Percentiles rank a stretch among this genome's conserved stretches.
These are phyloP conservation scores for Lipophrys pholis DNA, from an alignment of 2,113 vertebrate species.

Conservation along the genomic window DNA sequence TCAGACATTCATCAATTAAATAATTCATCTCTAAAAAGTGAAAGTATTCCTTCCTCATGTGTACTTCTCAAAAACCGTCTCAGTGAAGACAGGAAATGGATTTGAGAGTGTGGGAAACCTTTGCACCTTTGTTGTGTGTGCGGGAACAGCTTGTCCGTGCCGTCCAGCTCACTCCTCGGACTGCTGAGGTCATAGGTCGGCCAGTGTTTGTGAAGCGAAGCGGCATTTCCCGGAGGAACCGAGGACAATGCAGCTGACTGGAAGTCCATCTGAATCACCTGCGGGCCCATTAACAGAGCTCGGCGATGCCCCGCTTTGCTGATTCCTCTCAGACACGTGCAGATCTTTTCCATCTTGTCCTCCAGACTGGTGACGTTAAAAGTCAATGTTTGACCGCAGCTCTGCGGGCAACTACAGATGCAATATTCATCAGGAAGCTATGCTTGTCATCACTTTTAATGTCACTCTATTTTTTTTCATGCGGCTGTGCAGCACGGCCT, in stretches of 20 bases:
- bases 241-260: constrained; percentile 16
- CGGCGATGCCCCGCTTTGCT: neutral
- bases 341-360: neutral
- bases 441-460: too few relatives aligned
- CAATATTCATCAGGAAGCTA: neutral
- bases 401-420: neutral
- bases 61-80: too few relatives aligned
- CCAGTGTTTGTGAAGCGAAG: constrained; percentile 39
- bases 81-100: too few relatives aligned
- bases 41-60: too few relatives aligned
- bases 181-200: constrained; percentile 56
- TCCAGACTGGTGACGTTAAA: too few relatives aligned
- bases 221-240: constrained; percentile 40
- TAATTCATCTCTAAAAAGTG: too few relatives aligned
- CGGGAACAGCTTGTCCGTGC: constrained; percentile 17
- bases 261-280: constrained; percentile 45
- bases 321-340: neutral
- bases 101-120: too few relatives aligned
- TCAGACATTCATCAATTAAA: too few relatives aligned
- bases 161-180: neutral
- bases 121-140: neutral
- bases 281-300: neutral
- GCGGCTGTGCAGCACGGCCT: neutral
- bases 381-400: constrained; percentile 15
- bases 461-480: neutral